Base-by-base conservation (phyloP, 1,140 invertebrate species). In the Ganaspis sp. region DNA sequence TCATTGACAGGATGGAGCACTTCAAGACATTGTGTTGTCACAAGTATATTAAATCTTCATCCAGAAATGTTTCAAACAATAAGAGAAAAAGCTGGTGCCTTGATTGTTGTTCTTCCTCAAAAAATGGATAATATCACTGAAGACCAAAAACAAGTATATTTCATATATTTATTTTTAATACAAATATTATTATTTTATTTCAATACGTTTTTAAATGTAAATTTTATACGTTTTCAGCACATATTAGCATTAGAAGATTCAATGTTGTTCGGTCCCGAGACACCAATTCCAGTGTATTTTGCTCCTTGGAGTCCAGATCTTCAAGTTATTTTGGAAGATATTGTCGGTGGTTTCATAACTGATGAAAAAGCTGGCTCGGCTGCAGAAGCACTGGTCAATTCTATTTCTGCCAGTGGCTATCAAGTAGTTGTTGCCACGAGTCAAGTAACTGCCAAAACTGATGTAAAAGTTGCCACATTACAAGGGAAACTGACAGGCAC, bases 331-430 rank as follows among this genome's bases (percentile, higher is more conserved):
- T 93, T 98, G 73, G 88, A 94, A 17, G 95, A 97, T 86, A 92
- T 98, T 1, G 93, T 94, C 12, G 90, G 92, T 53, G 92, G 92
- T 58, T 92, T 90, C 58, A 90, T 87, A 83, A 92, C 88, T 71
- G 90, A 92, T 75, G 93, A 94, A 84, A 92, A 93, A 87, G 88
- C 92, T 53, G 87, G 87, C 12, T 94, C 95, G 40, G 96, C 96
- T 23, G 88, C 95, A 42, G 94, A 96, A 88, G 96, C 96, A 15
- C 92, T 99, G 85, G 90, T 98, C 70, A 95, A 95, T 85, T 95
- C 96, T 23, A 94, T 98, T 37, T 96, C 96, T n/a, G 97, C 97
- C 6, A 98, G 97, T 93, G 97, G 97, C 34, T 97, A 97, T 87
- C 97, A 98, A 91, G 93, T 98, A 78, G 95, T 96, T 54, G 93